Evolutionary conservation across 2,888 invertebrate species (phyloP), one percentile per base, ranked within the genome.

Genomic region (Cryptus viduatorius): DNA sequence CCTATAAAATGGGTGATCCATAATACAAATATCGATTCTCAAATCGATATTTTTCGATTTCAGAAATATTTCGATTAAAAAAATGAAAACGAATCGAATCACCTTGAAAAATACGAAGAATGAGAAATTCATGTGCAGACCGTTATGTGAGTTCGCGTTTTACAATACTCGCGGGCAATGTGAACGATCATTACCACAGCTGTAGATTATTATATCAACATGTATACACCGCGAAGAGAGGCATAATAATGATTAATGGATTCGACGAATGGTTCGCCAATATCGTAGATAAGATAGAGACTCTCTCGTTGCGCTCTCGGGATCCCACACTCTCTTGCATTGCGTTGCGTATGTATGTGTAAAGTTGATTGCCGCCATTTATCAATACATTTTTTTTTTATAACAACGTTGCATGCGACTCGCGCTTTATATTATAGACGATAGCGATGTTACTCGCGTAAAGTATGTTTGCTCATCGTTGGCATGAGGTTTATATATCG

Each of bases 331-430:
- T 53, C 69, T 46, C n/a, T n/a, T n/a, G n/a, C n/a, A n/a, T n/a
- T 31, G 8, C n/a, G 3, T 29, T 71, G n/a, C 37, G 71, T 24
- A n/a, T 12, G 29, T 85, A 81, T 85, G 76, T 82, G 79, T 64
- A 68, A 65, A 83, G 76, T 86, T 86, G 86, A 86, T 86, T 86
- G 85, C 83, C 56, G 71, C 82, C 64, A 85, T 86, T 84, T 86
- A 84, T 86, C 85, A 85, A 82, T 78, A 48, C 46, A 83, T 79
- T 79, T 83, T 56, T 56, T 56, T 56, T 53, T 67, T 48, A 19
- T 0, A 64, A 69, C 75, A 65, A 76, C 61, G 37, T 61, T 50
- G 29, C 37, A 48, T 48, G 48, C n/a, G 48, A 64, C 19, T 46
- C 64, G 65, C 50, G 65, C 19, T 50, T 31, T 50, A 12, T 64